These are phyloP conservation scores for Clarias pachynema DNA, from an alignment of 2,797 vertebrate species.

Conservation along the genomic window DNA sequence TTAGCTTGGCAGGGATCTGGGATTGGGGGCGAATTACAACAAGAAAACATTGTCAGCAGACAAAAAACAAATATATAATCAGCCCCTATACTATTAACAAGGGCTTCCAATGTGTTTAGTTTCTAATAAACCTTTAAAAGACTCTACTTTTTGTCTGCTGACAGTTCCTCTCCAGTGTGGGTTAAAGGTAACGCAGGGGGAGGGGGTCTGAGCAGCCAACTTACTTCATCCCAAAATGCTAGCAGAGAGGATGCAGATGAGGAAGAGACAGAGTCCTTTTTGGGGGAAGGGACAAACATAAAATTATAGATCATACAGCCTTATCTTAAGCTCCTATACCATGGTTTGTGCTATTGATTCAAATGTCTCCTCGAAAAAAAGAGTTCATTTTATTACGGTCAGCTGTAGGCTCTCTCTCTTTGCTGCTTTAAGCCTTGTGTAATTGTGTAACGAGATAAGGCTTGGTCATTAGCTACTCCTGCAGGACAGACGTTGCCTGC, in stretches of 20 bases:
- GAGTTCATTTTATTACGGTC: background rate
- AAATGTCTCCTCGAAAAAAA: background rate
- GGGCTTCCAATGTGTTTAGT: too few relatives aligned
- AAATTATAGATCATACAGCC: slow-evolving; percentile 56
- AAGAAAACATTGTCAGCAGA: slow-evolving; percentile 50
- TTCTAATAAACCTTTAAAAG: background rate
- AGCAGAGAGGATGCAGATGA: slow-evolving; percentile 81
- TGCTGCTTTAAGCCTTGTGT: slow-evolving; percentile 13
- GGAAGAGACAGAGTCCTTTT: slow-evolving; percentile 82
- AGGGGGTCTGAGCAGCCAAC: slow-evolving; percentile 64
- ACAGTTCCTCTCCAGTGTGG: slow-evolving; percentile 39
- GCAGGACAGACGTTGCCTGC: slow-evolving; percentile 21
- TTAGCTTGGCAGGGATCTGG: slow-evolving; percentile 30
- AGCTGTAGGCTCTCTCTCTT: slow-evolving; percentile 4
- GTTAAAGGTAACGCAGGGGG: slow-evolving; percentile 49
- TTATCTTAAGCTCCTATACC: background rate
- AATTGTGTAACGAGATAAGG: slow-evolving; percentile 6
- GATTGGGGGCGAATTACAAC: slow-evolving; percentile 33
- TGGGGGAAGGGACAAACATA: slow-evolving; percentile 71
- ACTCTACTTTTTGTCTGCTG: slow-evolving; percentile 52
- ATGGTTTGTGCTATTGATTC: background rate
- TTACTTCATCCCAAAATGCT: slow-evolving; percentile 86
- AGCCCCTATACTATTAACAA: background rate
- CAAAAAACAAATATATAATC: slow-evolving; percentile 36
- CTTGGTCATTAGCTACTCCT: slow-evolving; percentile 35